A percentile compares a stretch with the other conserved stretches of the same genome.
Conservation (phyloP, 1,140 invertebrate genomes). For the Phymastichus coffea region DNA sequence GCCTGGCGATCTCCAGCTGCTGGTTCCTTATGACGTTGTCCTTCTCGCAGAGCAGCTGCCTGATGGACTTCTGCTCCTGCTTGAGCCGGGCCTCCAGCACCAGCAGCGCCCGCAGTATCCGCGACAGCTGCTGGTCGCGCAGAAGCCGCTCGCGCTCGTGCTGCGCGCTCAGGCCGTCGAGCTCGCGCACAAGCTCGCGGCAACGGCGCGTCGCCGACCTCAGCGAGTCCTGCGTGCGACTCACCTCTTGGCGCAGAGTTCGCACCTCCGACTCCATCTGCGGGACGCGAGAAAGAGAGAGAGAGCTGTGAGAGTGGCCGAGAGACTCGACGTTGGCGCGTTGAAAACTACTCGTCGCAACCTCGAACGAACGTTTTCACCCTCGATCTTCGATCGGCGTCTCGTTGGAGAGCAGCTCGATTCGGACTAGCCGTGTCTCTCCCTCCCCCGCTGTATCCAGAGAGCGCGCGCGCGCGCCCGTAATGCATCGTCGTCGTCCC, state of each 20-base stretch:
- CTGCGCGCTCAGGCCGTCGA: constrained; percentile 63
- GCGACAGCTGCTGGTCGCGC: constrained; percentile 67
- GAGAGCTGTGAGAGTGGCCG: neutral
- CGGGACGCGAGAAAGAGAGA: constrained; percentile 34
- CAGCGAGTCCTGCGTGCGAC: constrained; percentile 50
- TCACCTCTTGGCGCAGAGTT: constrained; percentile 64
- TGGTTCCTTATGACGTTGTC: constrained; percentile 71
- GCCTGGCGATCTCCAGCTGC: constrained; percentile 66
- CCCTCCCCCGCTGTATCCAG: too few relatives aligned
- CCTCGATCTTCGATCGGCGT: too few relatives aligned
- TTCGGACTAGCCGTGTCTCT: too few relatives aligned
- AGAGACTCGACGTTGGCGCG: too few relatives aligned
- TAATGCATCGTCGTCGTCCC: neutral
- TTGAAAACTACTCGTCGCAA: too few relatives aligned
- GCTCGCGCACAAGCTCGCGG: constrained; percentile 60
- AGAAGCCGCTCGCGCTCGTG: constrained; percentile 62
- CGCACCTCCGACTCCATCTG: constrained; percentile 68
- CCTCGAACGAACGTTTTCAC: too few relatives aligned
- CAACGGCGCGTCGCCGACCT: constrained; percentile 57
- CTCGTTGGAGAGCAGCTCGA: too few relatives aligned
- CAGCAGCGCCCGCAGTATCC: constrained; percentile 68
- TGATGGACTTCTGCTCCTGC: constrained; percentile 73
- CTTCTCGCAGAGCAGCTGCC: constrained; percentile 67
- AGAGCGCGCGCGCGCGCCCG: too few relatives aligned
- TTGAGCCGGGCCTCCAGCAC: constrained; percentile 70